phyloP scores from a whole-genome alignment of 2,113 vertebrate species.

The Lates calcarifer region DNA sequence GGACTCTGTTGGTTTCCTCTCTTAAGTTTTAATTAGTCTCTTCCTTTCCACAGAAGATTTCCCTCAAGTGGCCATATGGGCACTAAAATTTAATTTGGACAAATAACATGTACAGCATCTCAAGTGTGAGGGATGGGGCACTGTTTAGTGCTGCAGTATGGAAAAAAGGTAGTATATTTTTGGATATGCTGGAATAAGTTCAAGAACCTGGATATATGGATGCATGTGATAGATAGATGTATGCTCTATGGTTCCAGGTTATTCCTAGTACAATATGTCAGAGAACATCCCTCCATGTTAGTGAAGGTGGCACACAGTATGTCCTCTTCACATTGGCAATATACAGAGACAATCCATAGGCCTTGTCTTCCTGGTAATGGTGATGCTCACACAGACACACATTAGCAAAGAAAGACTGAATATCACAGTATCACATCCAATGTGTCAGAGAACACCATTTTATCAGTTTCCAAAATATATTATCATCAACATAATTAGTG shows the following conservation, averaged over 20 bases:
- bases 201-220: not conserved
- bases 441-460: not conserved
- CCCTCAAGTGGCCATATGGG: slow-evolving; percentile 37
- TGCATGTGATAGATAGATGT: not conserved
- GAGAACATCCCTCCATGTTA: not conserved
- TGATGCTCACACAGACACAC: not conserved
- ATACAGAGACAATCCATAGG: not conserved
- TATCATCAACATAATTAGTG: too few relatives aligned
- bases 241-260: not conserved
- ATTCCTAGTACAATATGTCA: not conserved
- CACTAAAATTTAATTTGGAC: slow-evolving; percentile 37
- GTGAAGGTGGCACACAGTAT: not conserved
- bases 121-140: not conserved
- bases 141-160: slow-evolving; percentile 8
- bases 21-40: slow-evolving; percentile 49
- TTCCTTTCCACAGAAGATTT: slow-evolving; percentile 37
- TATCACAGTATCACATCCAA: not conserved
- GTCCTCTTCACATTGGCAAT: not conserved
- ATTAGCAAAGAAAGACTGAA: not conserved
- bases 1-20: slow-evolving; percentile 29
- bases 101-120: slow-evolving; percentile 24
- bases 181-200: not conserved
- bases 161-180: not conserved
- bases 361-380: not conserved
- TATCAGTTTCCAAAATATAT: too few relatives aligned